Evolutionary conservation across 2,888 invertebrate genomes (phyloP), one percentile per base, ranked within the genome.

Genomic region (Apamea crenata): DNA sequence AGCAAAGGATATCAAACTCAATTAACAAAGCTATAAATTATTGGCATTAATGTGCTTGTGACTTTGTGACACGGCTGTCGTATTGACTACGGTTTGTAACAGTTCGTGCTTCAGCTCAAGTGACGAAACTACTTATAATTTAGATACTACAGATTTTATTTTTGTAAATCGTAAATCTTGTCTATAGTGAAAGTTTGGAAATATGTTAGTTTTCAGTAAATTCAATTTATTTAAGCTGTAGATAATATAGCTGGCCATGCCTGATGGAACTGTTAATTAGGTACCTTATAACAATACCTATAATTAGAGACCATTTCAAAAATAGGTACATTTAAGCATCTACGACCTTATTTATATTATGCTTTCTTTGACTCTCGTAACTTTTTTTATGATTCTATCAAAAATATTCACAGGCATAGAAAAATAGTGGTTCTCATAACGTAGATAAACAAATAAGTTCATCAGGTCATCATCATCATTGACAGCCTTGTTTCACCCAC

Each of bases 1-100:
- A 88, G 80, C 78, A 83, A 84, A 82, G 73, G 72, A 84, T 84
- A 85, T 84, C 88, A 87, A 81, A 85, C 87, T 82, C 85, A 87
- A 88, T 88, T 88, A 88, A 88, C 88, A 78, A 83, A 85, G 82
- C 75, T 73, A 85, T 88, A 88, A 88, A 88, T 88, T 85, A 82
- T 82, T 75, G n/a, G 47, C 68, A 81, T 70, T 77, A 84, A 78
- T 74, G 61, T 79, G 61, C 72, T 76, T 83, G 82, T 78, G 74
- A 80, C 68, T 80, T 77, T 79, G 74, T 77, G 80, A 83, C 77
- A 71, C 80, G 67, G 67, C 75, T 77, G 77, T 85, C 73, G 25
- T 32, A 72, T 67, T 78, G 73, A 81, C 66, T 67, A 61, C n/a
- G 66, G 61, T 36, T 73, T 70, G 61, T 66, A 73, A 63, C 18